phyloP scores from a whole-genome alignment of 2,113 vertebrate genomes.

The Anser cygnoides region DNA sequence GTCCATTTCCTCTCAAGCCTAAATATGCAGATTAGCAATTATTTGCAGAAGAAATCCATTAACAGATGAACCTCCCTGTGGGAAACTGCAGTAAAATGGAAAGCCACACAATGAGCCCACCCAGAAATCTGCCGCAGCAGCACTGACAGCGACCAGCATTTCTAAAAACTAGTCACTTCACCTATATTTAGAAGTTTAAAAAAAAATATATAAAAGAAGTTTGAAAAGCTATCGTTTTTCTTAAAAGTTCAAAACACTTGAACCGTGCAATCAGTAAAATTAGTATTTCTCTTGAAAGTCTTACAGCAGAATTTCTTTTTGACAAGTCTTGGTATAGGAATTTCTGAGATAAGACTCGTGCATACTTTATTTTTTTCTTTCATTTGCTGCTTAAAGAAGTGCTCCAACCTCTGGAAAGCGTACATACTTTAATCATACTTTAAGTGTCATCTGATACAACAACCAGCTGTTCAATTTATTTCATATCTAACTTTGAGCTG shows the following conservation, averaged over 20 bases:
- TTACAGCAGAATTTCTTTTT: not conserved
- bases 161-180: not conserved
- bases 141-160: not conserved
- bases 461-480: not conserved
- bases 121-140: not conserved
- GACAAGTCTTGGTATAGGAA: not conserved
- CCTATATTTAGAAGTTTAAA: not conserved
- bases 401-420: not conserved
- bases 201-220: not conserved
- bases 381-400: not conserved
- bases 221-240: not conserved
- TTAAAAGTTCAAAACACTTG: not conserved
- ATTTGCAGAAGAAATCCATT: not conserved
- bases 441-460: not conserved
- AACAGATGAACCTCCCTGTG: not conserved
- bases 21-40: not conserved
- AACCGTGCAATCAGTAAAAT: not conserved
- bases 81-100: not conserved
- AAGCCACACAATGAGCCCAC: not conserved
- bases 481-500: not conserved
- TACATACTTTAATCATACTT: not conserved
- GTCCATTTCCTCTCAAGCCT: not conserved
- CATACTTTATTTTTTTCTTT: not conserved
- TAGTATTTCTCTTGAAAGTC: not conserved
- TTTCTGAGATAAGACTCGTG: not conserved